Percentiles rank a stretch among this genome's conserved stretches.
Evolutionary conservation across 92 coral and sea anemone genomes (phyloP).

Genomic region (Epizoanthus stellaris): DNA sequence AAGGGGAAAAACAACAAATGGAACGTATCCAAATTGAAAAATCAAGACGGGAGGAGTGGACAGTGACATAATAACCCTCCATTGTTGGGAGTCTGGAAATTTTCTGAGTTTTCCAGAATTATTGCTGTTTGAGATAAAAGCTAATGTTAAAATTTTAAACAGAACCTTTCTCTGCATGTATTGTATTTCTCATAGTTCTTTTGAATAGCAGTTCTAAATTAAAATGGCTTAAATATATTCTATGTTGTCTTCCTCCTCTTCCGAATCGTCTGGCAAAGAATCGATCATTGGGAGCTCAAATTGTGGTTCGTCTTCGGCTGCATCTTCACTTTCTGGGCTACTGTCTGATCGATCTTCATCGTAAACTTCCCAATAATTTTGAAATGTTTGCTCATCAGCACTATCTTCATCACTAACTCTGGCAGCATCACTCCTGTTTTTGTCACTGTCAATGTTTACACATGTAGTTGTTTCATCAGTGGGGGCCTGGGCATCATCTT

Average conservation of each 20-base stretch:
- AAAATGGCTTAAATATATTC: slow-evolving; percentile 21
- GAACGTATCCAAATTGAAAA: neutral
- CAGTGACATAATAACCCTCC: too few relatives aligned
- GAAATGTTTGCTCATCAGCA: slow-evolving; percentile 7
- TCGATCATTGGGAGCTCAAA: slow-evolving; percentile 6
- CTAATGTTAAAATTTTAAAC: too few relatives aligned
- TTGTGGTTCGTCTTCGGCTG: neutral
- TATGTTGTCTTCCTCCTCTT: slow-evolving; percentile 11
- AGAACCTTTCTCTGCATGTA: too few relatives aligned
- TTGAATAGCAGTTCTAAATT: neutral
- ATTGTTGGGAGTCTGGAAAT: too few relatives aligned
- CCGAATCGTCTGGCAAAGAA: neutral
- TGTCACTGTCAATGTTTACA: slow-evolving; percentile 19
- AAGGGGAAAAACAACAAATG: neutral
- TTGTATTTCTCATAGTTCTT: too few relatives aligned
- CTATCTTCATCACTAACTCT: slow-evolving; percentile 1
- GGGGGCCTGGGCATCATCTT: too few relatives aligned
- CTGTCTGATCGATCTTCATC: neutral
- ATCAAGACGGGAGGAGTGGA: neutral
- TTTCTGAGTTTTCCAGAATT: too few relatives aligned
- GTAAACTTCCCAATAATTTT: slow-evolving; percentile 1
- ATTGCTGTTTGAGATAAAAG: too few relatives aligned
- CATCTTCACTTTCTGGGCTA: neutral
- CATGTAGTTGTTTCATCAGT: neutral
- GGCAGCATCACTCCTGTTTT: neutral